Percentiles rank a stretch among this genome's conserved stretches.
These are phyloP conservation scores for Dascillus cervinus DNA, from an alignment of 2,888 invertebrate species.

Conservation along the genomic window DNA sequence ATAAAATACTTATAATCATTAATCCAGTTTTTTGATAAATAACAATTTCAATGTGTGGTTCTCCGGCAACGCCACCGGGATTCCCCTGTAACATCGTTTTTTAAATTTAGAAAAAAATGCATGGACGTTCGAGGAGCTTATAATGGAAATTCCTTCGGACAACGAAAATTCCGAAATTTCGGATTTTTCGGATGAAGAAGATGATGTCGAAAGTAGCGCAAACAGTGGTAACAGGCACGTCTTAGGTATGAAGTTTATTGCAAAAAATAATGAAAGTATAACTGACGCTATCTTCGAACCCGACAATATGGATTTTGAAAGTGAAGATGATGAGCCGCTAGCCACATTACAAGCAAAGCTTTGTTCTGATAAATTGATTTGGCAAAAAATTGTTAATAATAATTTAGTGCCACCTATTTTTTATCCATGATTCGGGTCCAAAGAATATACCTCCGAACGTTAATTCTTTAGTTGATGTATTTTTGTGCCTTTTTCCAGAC, in stretches of 20 bases:
- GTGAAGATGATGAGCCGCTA: slow-evolving; percentile 5
- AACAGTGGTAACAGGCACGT: background rate
- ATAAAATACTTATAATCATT: no score
- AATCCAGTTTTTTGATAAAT: no score
- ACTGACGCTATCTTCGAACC: background rate
- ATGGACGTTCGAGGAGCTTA: no score
- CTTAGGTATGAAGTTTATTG: no score
- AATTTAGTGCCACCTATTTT: no score
- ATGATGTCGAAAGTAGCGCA: background rate
- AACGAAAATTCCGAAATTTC: background rate
- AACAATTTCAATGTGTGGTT: no score
- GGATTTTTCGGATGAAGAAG: background rate
- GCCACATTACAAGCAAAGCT: background rate
- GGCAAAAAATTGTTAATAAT: background rate
- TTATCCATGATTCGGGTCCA: slow-evolving; percentile 3
- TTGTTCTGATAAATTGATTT: no score
- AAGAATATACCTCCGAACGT: slow-evolving; percentile 4
- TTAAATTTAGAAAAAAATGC: no score
- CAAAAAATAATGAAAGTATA: no score
- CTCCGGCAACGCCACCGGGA: no score
- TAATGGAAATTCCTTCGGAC: background rate
- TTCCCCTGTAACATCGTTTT: no score
- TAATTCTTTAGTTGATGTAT: slow-evolving; percentile 3
- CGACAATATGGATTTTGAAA: slow-evolving; percentile 4
- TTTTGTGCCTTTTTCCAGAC: slow-evolving; percentile 4